These are phyloP conservation scores for Yponomeuta malinellus DNA, from an alignment of 2,888 invertebrate species.

Conservation along the genomic window DNA sequence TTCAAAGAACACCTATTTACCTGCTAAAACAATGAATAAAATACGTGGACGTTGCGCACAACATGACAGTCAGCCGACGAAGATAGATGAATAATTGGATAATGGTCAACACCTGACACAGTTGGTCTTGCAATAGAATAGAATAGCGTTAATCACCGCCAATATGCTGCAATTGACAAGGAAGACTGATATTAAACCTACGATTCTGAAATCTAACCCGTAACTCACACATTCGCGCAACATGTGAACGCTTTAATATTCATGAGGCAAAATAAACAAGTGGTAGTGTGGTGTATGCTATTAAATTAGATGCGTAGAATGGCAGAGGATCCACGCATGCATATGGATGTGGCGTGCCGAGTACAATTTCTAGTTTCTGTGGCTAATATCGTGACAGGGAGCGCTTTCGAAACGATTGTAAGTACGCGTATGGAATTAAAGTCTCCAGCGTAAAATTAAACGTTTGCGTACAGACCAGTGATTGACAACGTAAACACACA, in stretches of 20 bases:
- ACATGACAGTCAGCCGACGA: no score
- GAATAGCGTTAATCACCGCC: neutral
- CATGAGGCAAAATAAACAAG: conserved; percentile 4
- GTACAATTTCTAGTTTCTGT: conserved; percentile 15
- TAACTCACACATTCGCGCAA: neutral
- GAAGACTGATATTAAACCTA: neutral
- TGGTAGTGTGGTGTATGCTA: neutral
- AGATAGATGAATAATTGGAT: no score
- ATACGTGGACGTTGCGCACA: no score
- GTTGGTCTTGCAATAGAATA: no score
- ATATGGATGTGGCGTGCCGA: conserved; percentile 17
- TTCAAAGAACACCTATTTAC: neutral
- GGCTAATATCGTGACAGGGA: conserved; percentile 18
- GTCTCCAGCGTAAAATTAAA: conserved; percentile 13
- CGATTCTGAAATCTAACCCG: neutral
- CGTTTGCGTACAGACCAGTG: neutral
- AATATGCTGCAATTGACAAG: neutral
- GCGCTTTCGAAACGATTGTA: conserved; percentile 25
- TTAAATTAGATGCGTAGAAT: neutral
- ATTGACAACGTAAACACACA: conserved; percentile 11
- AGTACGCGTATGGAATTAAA: conserved; percentile 10
- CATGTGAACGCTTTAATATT: neutral
- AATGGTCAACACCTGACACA: no score
- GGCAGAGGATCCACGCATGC: conserved; percentile 2
- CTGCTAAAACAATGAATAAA: neutral